Base-by-base conservation (phyloP, 2,113 vertebrate species). In the Lichenostomus cassidix region DNA sequence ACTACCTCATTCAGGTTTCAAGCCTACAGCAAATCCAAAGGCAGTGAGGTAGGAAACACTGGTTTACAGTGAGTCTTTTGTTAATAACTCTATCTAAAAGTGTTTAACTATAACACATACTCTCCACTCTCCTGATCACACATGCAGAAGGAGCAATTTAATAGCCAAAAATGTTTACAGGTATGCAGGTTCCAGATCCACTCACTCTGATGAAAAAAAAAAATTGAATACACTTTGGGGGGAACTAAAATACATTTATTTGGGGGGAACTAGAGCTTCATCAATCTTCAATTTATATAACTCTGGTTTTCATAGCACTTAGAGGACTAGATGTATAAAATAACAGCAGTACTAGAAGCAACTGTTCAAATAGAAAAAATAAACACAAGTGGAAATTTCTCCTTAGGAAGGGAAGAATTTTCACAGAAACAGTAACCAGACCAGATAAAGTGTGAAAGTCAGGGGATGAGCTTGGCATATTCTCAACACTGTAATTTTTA, bases 381-480 rank as follows among this genome's bases (percentile, higher is more conserved):
- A 64, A 71, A 93, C 22, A 20, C 47, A 85, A 89, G 60, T 21
- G 6, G 47, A 83, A 89, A 87, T 31, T 65, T 67, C 49, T 92
- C 33, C 27, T 92, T 65, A 44, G 42, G 64, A 84, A 85, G 27
- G 42, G 19, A 89, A 81, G 50, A 89, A 50, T 63, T 86, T 92
- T 70, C 92, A 78, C 52, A 91, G 67, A 76, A 95, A 80, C 19
- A 74, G 42, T 65, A 87, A 60, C 42, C 47, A 87, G 47, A 74
- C 39, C 46, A 94, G 87, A 93, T 56, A 89, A 91, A 41, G 71
- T 53, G 15, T 75, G 50, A 82, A 97, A 92, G 75, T 58, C 70
- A 65, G 18, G 17, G 44, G 11, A 41, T 56, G 55, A 88, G 37
- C 27, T 58, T 83, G 50, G 31, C 56, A 35, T 46, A 85, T 56